phyloP scores from a whole-genome alignment of 2,797 vertebrate genomes.

The Acrossocheilus wenchowensis region DNA sequence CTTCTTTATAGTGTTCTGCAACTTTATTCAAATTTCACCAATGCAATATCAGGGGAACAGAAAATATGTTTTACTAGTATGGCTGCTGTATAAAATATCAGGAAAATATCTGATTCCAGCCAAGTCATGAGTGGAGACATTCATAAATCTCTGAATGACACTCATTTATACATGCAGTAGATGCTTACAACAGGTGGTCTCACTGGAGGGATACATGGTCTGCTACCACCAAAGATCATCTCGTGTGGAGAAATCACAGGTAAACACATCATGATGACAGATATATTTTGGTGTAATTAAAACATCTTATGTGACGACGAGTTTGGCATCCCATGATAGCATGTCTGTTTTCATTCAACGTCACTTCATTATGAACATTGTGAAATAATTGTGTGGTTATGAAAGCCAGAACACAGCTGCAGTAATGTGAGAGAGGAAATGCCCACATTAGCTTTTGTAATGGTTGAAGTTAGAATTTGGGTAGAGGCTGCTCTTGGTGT shows the following conservation, averaged over 20 bases:
- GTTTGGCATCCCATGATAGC: background rate
- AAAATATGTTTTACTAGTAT: background rate
- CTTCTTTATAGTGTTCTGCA: background rate
- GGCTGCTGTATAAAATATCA: slow-evolving; percentile 9
- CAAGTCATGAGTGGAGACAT: slow-evolving; percentile 16
- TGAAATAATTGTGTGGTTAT: slow-evolving; percentile 26
- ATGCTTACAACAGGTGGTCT: slow-evolving; percentile 10
- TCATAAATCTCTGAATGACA: slow-evolving; percentile 29
- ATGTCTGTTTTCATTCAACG: slow-evolving; percentile 26
- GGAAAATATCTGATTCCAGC: slow-evolving; percentile 1
- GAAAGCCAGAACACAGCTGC: slow-evolving; percentile 18
- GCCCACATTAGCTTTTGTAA: background rate
- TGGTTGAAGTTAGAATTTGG: background rate
- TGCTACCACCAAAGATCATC: slow-evolving; percentile 15
- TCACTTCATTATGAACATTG: slow-evolving; percentile 31
- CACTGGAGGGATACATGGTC: background rate
- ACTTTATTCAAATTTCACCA: background rate
- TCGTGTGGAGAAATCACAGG: background rate
- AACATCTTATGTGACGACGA: slow-evolving; percentile 13
- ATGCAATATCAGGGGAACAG: background rate
- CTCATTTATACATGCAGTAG: slow-evolving; percentile 10
- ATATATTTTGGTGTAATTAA: background rate
- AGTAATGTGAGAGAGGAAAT: background rate
- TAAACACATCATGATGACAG: background rate
- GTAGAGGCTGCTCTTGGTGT: slow-evolving; percentile 2